These are phyloP conservation scores for Cyrtorhinus lividipennis DNA, from an alignment of 1,140 invertebrate genomes.

Conservation along the genomic window DNA sequence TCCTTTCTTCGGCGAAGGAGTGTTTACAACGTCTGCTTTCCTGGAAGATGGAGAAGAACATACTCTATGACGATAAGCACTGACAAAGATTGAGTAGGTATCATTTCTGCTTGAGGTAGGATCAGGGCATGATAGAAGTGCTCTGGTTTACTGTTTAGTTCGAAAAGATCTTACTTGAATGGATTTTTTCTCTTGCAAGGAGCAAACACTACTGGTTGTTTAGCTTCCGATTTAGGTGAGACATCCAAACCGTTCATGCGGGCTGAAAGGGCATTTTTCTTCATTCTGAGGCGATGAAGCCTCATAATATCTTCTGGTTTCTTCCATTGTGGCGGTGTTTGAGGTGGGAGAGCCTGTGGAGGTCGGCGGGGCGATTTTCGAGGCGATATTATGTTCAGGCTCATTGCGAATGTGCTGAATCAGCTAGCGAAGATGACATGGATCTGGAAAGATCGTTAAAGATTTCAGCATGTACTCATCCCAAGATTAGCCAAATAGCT, in stretches of 20 bases:
- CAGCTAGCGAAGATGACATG: too few species aligned
- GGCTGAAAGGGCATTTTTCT: conserved; percentile 52
- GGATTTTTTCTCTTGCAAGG: conserved; percentile 40
- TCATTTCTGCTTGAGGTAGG: too few species aligned
- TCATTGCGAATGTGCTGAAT: too few species aligned
- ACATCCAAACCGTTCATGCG: conserved; percentile 37
- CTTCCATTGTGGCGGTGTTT: conserved; percentile 35
- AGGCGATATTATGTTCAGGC: conserved; percentile 11
- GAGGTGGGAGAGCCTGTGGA: not conserved
- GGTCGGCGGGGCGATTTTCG: conserved; percentile 5
- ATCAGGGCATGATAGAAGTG: too few species aligned
- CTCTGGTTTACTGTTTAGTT: too few species aligned
- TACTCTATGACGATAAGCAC: too few species aligned
- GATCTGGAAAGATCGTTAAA: too few species aligned
- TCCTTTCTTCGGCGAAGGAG: not conserved
- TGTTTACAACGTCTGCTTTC: not conserved
- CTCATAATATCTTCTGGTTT: conserved; percentile 49
- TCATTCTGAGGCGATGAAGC: conserved; percentile 46
- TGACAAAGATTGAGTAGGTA: too few species aligned
- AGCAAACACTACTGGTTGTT: conserved; percentile 7
- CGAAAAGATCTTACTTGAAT: too few species aligned
- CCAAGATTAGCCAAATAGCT: too few species aligned
- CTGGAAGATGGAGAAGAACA: too few species aligned
- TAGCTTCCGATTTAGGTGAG: conserved; percentile 16
- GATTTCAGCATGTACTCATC: too few species aligned